Base-by-base conservation (phyloP, 2,113 vertebrate species). In the Cochlearius cochlearius region DNA sequence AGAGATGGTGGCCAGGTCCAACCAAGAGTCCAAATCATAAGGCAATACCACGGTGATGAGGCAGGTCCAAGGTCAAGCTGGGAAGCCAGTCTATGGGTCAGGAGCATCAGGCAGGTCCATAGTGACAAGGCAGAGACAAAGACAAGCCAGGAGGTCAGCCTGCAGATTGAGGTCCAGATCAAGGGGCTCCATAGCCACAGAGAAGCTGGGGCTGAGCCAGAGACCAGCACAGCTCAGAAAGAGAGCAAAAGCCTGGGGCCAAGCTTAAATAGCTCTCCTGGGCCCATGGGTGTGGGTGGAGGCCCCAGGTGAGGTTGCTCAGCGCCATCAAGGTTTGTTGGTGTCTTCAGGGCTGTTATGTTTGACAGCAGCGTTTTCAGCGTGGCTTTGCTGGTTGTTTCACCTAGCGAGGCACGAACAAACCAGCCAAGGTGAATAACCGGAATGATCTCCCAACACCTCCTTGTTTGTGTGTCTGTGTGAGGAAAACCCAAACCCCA, bases 191-290 rank as follows among this genome's bases (percentile, higher is more conserved):
- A 27, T 3, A 29, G 47, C 30, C 39, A 72, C 22, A 19, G 11
- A 34, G 12, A 26, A n/a, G 10, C 27, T 38, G 14, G 10, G 1
- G 9, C 3, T 30, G 8, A 36, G 34, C 47, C 34, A 2, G 12
- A 38, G 43, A 32, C 8, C 18, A 64, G 5, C 30, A 63, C 8
- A 66, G 27, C 43, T 32, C 8, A 36, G 0, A 0, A 0, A 43
- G 0, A 0, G 0, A 15, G 2, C 0, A 0, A 14, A 27, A 34
- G 7, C 45, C 39, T 55, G n/a, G 5, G 8, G 12, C 6, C 21
- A 27, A 38, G 26, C 30, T 67, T 89, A 84, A 89, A 62, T 67
- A 93, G 15, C 15, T 43, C 34, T 38, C 17, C 45, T 45, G 66
- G 23, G 20, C 16, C 30, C 43, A 12, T 12, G 27, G 50, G 58